Conservation (phyloP, 2,888 invertebrate species). For the Palloptera scutellata region DNA sequence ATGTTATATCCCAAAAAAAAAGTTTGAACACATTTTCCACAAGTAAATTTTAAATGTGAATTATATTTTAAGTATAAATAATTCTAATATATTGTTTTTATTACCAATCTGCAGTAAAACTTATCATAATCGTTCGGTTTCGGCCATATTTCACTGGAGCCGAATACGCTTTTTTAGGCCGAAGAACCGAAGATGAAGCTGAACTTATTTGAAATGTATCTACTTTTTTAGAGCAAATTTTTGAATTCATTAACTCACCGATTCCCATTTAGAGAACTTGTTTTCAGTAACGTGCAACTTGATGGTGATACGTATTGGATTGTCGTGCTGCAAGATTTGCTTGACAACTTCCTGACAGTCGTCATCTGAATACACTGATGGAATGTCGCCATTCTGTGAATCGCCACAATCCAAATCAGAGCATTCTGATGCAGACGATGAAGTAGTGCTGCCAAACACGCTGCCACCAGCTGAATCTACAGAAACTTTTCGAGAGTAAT, state of each 20-base stretch:
- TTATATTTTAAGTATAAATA: too few species aligned
- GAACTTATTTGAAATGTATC: neutral
- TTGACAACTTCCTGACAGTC: slow-evolving; percentile 67
- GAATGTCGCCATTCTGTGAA: slow-evolving; percentile 55
- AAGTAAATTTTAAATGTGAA: too few species aligned
- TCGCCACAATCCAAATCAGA: slow-evolving; percentile 59
- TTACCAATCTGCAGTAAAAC: too few species aligned
- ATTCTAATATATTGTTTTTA: too few species aligned
- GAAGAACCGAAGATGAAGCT: too few species aligned
- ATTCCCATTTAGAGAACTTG: slow-evolving; percentile 84
- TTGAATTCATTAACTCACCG: slow-evolving; percentile 66
- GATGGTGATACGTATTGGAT: slow-evolving; percentile 77
- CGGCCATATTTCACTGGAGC: too few species aligned
- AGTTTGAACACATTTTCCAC: too few species aligned
- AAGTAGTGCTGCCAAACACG: slow-evolving; percentile 44
- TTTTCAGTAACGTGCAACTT: slow-evolving; percentile 81
- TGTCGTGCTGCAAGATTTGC: slow-evolving; percentile 74
- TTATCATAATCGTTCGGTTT: too few species aligned
- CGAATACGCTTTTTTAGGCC: too few species aligned
- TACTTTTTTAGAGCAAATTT: neutral
- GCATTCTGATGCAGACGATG: slow-evolving; percentile 54
- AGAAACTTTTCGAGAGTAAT: slow-evolving; percentile 64
- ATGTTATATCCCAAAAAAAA: too few species aligned
- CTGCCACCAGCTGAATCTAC: slow-evolving; percentile 63
- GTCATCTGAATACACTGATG: slow-evolving; percentile 61